These are phyloP conservation scores for Alviniconcha strummeri DNA, from an alignment of 2,888 invertebrate genomes.

Conservation along the genomic window DNA sequence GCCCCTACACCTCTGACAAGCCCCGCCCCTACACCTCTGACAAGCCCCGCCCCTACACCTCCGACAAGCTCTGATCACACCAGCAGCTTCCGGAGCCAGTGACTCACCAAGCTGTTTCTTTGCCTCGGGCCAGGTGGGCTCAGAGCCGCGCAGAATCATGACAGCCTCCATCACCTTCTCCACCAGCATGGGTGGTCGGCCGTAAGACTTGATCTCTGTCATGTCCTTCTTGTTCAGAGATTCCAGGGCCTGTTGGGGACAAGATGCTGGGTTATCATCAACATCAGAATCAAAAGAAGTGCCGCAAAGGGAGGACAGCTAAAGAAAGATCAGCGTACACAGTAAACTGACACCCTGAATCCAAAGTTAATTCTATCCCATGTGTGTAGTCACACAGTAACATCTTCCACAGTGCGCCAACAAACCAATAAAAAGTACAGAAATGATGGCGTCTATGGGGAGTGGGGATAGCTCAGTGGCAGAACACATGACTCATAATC, in stretches of 20 bases:
- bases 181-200: slow-evolving; percentile 89
- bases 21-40: slow-evolving; percentile 93
- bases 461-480: too few relatives aligned
- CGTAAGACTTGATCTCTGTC: slow-evolving; percentile 92
- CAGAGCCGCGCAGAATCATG: slow-evolving; percentile 85
- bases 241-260: slow-evolving; percentile 62
- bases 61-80: neutral
- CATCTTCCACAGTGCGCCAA: too few relatives aligned
- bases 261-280: neutral
- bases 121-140: slow-evolving; percentile 91
- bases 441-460: too few relatives aligned
- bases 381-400: too few relatives aligned
- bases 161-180: slow-evolving; percentile 91
- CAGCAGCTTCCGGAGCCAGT: neutral
- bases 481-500: too few relatives aligned
- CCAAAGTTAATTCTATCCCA: too few relatives aligned
- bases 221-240: slow-evolving; percentile 76
- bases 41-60: slow-evolving; percentile 91
- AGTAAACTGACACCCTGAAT: too few relatives aligned
- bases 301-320: neutral
- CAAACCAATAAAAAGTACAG: too few relatives aligned
- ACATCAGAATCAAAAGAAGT: neutral
- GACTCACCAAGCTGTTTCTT: slow-evolving; percentile 85
- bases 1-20: slow-evolving; percentile 92
- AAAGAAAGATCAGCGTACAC: too few relatives aligned